phyloP scores from a whole-genome alignment of 2,113 vertebrate species.

The Macrotis lagotis region DNA sequence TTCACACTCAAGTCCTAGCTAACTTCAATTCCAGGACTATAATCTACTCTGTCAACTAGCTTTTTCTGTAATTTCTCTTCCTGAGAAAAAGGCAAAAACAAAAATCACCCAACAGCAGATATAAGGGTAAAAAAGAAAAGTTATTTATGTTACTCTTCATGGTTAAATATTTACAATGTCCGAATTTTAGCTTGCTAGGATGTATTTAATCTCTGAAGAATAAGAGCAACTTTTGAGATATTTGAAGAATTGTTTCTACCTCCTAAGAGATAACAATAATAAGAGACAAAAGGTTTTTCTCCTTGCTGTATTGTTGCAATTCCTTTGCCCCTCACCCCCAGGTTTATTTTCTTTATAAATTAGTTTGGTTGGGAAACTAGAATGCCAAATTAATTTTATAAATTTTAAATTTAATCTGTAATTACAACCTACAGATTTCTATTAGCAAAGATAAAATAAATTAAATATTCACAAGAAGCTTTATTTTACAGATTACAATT shows the following conservation, averaged over 20 bases:
- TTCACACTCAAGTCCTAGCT: not conserved
- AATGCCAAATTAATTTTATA: not conserved
- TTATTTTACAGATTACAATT: not conserved
- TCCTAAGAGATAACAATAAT: not conserved
- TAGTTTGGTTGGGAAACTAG: not conserved
- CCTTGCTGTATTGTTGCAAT: not conserved
- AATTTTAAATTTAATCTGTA: not conserved
- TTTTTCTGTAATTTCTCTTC: not conserved
- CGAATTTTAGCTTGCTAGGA: conserved; percentile 4
- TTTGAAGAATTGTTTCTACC: not conserved
- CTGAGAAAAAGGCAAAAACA: not conserved
- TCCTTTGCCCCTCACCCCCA: not conserved
- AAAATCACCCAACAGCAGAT: not conserved
- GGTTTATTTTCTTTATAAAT: not conserved
- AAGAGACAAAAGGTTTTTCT: not conserved
- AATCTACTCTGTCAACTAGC: not conserved
- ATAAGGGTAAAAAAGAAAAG: not conserved
- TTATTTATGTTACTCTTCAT: not conserved
- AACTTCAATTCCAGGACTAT: not conserved
- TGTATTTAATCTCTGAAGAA: not conserved
- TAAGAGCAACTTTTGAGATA: not conserved
- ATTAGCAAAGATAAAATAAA: not conserved
- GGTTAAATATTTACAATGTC: not conserved
- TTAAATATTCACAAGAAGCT: not conserved
- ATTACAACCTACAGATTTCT: not conserved